phyloP scores from a whole-genome alignment of 2,113 vertebrate species.

The Cardinalis cardinalis region DNA sequence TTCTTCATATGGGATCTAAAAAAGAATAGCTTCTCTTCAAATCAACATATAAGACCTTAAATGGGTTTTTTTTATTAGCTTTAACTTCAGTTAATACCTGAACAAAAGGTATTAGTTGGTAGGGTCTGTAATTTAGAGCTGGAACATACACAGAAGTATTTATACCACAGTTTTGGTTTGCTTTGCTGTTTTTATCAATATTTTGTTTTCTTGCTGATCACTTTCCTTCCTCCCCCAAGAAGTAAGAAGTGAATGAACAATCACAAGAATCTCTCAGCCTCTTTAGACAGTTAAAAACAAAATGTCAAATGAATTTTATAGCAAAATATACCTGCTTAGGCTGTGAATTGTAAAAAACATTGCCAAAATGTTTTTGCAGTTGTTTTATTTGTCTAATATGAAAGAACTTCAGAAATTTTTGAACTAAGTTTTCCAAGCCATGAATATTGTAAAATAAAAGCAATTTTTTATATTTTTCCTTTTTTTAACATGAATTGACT shows the following conservation, averaged over 20 bases:
- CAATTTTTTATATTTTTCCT: neutral
- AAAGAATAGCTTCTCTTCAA: neutral
- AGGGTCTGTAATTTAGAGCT: neutral
- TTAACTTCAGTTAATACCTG: neutral
- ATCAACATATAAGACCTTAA: neutral
- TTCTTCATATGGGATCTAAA: neutral
- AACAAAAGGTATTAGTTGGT: neutral
- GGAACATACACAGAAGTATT: neutral
- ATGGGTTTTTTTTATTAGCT: neutral
- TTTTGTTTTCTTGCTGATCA: neutral
- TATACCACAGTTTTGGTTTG: neutral
- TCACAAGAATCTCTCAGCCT: fast-evolving
- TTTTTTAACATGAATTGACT: neutral
- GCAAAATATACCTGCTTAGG: neutral
- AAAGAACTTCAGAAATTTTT: neutral
- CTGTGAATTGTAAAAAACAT: neutral
- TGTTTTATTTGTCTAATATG: neutral
- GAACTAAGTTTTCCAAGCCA: neutral
- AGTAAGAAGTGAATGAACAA: neutral
- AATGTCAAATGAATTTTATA: neutral
- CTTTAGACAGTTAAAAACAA: neutral
- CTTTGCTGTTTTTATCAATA: neutral
- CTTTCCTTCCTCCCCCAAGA: neutral
- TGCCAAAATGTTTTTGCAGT: neutral
- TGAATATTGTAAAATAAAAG: neutral